Percentiles rank a stretch among this genome's conserved stretches.
Conservation (phyloP, 2,113 vertebrate species). For the Xenus cinereus region DNA sequence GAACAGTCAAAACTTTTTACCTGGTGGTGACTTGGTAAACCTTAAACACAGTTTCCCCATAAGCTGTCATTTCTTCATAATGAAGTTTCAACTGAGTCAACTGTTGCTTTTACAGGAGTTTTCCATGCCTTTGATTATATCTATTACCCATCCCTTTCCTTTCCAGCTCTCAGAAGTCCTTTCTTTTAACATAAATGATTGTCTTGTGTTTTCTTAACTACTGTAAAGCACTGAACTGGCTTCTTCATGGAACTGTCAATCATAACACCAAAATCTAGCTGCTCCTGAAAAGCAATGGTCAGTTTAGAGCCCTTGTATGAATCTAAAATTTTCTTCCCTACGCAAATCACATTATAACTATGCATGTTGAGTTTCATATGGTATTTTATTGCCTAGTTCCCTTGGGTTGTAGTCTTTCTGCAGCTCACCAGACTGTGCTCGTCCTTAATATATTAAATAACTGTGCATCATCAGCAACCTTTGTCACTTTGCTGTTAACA, state of each 20-base stretch:
- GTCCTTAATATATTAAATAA: background rate
- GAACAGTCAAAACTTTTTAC: background rate
- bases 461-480: background rate
- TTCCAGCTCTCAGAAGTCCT: background rate
- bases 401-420: background rate
- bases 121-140: background rate
- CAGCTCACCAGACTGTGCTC: background rate
- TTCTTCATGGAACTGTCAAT: background rate
- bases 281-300: background rate
- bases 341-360: accelerated
- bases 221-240: background rate
- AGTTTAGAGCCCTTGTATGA: background rate
- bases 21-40: background rate
- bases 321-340: background rate
- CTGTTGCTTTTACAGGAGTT: background rate
- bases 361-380: background rate
- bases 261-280: background rate
- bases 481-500: background rate
- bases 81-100: background rate
- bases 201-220: background rate
- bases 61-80: background rate
- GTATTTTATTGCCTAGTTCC: background rate
- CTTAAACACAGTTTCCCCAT: background rate
- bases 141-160: background rate
- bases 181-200: background rate